Evolutionary conservation across 2,888 invertebrate species (phyloP), one percentile per base, ranked within the genome.

Genomic region (Lithophane semibrunnea): DNA sequence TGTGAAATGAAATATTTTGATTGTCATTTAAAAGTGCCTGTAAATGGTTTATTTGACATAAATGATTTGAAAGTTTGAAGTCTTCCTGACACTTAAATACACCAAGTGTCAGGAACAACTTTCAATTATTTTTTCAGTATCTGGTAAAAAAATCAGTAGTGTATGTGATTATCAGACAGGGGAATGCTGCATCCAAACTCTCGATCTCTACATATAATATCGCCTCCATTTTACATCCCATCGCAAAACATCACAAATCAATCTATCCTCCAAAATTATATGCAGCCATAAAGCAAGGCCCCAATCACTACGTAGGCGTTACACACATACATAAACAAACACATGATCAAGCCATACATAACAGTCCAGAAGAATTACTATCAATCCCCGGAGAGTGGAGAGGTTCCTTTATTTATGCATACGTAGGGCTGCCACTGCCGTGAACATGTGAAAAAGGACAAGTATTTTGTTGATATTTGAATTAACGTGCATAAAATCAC

Each of bases 381-480:
- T 87, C 87, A 83, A 85, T 88, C 83, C 87, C 88, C 3, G 16
- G 87, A 82, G 88, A 82, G 74, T 85, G 78, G 63, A 87, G 85
- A 88, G 88, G 88, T 85, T 83, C 47, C 63, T 60, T 88, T 83
- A 88, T 82, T 88, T 88, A 88, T 88, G 83, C 83, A 88, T 16
- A 37, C 29, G 1, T 78, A 88, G 87, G 88, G 88, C 29, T 88
- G 85, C 49, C n/a, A 21, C 61, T 9, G 3, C 9, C 52, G 18
- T 21, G 21, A 21, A 52, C 8, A 21, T 52, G 21, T 21, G 52
- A 21, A 21, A 52, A 21, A 52, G 18, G 0, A 21, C 21, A 18
- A 7, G 52, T 21, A 21, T 18, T 42, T 8, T 44, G 1, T 24
- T 69, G 18, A 52, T 18, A 52, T 52, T 52, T 52, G 18, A 49